Base-by-base conservation (phyloP, 2,888 invertebrate genomes). In the Chouioia cunea region DNA sequence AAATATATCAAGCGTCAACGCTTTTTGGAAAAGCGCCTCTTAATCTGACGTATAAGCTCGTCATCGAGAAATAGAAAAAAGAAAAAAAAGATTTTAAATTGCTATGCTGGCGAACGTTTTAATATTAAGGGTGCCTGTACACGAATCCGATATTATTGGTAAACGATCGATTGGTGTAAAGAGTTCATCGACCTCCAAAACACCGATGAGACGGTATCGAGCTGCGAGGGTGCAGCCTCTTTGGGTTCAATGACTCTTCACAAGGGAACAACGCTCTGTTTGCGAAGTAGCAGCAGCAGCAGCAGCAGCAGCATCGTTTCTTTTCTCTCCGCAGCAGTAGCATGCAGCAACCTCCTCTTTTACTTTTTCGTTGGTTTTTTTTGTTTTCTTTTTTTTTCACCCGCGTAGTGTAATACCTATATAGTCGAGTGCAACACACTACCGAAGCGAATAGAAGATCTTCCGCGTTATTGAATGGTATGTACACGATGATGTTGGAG, bases 221-320 rank as follows among this genome's bases (percentile, higher is more conserved):
- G 53, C 22, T 15, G 18, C 12, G 22, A 23, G 54, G 15, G 12
- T 15, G n/a, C 36, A 27, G 22, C 14, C 4, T 14, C 52, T 27
- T 6, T 27, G 54, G 46, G 64, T 64, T 64, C 64, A 64, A 27
- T 64, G 64, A 56, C 64, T 64, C 47, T 56, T 47, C 27, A 36
- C 46, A n/a, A n/a, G 53, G 43, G 63, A 53, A 27, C 16, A 63
- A 63, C 53, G 53, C 53, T 63, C 63, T 53, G 63, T 63, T 63
- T 63, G 63, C 53, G 27, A 27, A 27, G 27, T 6, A 27, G 27
- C 27, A 27, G 27, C 27, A 27, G 27, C 27, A 27, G 27, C 27
- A 27, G 27, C 27, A 27, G 27, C 22, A 50, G 50, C 50, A 27
- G 22, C 63, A 44, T 44, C 14, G 16, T n/a, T 36, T 50, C 48